Evolutionary conservation across 2,113 vertebrate species (phyloP).

Genomic region (Dromiciops gliroides): DNA sequence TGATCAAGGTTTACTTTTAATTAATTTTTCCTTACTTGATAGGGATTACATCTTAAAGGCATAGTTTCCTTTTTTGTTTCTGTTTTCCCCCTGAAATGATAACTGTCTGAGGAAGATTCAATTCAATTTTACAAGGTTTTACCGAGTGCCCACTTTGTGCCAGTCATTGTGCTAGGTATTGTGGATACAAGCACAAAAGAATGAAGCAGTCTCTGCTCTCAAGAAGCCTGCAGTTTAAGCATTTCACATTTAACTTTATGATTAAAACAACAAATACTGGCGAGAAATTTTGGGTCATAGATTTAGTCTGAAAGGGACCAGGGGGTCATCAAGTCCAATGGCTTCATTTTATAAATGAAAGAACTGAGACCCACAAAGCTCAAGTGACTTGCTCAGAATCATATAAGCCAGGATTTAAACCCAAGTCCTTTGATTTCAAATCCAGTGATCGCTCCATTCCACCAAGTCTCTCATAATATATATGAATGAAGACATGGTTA

Average conservation of each 20-base stretch:
- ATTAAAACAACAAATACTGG: neutral
- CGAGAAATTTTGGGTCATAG: neutral
- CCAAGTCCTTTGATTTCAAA: neutral
- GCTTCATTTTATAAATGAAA: neutral
- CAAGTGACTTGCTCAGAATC: too few species aligned
- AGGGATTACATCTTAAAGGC: neutral
- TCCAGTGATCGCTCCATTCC: neutral
- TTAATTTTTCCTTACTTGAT: neutral
- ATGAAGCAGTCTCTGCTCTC: neutral
- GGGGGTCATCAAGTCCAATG: neutral
- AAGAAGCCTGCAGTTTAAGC: neutral
- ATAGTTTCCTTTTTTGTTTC: neutral
- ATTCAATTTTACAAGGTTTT: neutral
- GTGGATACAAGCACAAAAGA: neutral
- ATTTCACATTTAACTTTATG: neutral
- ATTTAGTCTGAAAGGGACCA: neutral
- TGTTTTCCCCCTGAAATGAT: neutral
- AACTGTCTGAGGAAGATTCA: neutral
- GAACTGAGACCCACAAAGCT: neutral
- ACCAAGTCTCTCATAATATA: neutral
- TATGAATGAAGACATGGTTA: neutral
- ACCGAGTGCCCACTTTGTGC: neutral
- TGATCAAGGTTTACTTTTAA: neutral
- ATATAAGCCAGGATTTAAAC: neutral
- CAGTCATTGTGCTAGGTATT: neutral